Evolutionary conservation across 2,797 vertebrate species (phyloP).

Genomic region (Danio kyathit): DNA sequence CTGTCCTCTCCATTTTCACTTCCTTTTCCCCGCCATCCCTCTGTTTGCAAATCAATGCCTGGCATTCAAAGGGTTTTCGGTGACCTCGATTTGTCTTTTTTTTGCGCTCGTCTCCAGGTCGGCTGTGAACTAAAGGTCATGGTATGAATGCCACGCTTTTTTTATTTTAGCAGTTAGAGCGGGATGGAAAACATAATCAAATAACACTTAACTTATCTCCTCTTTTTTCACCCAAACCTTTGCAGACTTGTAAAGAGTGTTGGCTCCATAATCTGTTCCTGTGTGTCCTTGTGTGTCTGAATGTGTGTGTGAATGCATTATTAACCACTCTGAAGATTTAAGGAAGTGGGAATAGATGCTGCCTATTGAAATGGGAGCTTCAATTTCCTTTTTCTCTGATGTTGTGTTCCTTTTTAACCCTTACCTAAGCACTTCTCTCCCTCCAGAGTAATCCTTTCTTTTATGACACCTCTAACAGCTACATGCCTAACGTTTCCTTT

Average conservation of each 20-base stretch:
- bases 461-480: conserved; percentile 67
- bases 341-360: conserved; percentile 56
- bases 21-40: conserved; percentile 60
- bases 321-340: conserved; percentile 51
- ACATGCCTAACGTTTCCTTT: conserved; percentile 61
- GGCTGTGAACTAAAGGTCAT: conserved; percentile 20
- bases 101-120: conserved; percentile 28
- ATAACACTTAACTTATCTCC: conserved; percentile 37
- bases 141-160: conserved; percentile 51
- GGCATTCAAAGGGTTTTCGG: conserved; percentile 43
- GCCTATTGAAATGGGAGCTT: conserved; percentile 42
- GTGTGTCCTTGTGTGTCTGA: conserved; percentile 36
- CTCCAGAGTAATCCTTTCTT: conserved; percentile 56
- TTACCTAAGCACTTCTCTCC: conserved; percentile 57
- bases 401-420: conserved; percentile 57
- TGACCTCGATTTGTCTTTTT: conserved; percentile 25
- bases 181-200: conserved; percentile 43
- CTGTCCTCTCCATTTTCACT: conserved; percentile 63
- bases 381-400: conserved; percentile 62
- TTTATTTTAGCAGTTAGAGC: conserved; percentile 21
- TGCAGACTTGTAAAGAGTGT: conserved; percentile 51
- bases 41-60: conserved; percentile 43
- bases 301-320: conserved; percentile 52
- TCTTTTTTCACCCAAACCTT: conserved; percentile 53
- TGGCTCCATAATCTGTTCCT: conserved; percentile 43